Percentiles rank a stretch among this genome's conserved stretches.
phyloP scores from a whole-genome alignment of 2,888 invertebrate genomes.

The Slavum lentiscoides region DNA sequence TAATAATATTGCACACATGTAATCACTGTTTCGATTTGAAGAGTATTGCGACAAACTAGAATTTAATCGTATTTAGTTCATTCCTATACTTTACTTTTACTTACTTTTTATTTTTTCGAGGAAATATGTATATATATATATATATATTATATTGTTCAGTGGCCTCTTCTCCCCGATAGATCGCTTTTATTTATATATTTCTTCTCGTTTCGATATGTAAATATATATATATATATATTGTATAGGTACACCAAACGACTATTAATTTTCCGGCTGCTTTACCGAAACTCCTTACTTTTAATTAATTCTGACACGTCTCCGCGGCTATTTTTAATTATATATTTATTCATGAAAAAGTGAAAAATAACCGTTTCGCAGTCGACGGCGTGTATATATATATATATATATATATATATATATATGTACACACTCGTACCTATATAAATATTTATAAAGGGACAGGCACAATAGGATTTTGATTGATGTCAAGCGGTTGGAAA shows the following conservation, averaged over 20 bases:
- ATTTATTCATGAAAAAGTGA: conserved; percentile 52
- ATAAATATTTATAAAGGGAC: conserved; percentile 51
- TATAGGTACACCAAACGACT: neutral
- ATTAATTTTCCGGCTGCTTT: conserved; percentile 40
- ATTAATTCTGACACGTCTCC: conserved; percentile 47
- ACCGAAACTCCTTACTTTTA: conserved; percentile 45
- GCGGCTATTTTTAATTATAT: conserved; percentile 35
- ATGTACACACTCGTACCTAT: neutral
- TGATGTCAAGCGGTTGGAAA: conserved; percentile 45
- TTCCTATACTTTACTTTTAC: neutral
- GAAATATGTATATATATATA: neutral
- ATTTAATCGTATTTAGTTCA: neutral
- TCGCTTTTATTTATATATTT: conserved; percentile 19
- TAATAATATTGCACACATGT: neutral
- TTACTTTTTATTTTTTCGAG: neutral
- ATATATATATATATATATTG: too few species aligned
- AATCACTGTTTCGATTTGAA: conserved; percentile 37
- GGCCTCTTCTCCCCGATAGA: neutral
- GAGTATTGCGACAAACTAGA: neutral
- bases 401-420: conserved; percentile 49
- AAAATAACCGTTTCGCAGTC: conserved; percentile 40
- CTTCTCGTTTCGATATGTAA: too few species aligned
- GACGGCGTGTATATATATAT: neutral
- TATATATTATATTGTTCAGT: neutral
- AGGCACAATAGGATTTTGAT: conserved; percentile 48